phyloP scores from a whole-genome alignment of 1,140 invertebrate species.

The Drosophila ambigua region DNA sequence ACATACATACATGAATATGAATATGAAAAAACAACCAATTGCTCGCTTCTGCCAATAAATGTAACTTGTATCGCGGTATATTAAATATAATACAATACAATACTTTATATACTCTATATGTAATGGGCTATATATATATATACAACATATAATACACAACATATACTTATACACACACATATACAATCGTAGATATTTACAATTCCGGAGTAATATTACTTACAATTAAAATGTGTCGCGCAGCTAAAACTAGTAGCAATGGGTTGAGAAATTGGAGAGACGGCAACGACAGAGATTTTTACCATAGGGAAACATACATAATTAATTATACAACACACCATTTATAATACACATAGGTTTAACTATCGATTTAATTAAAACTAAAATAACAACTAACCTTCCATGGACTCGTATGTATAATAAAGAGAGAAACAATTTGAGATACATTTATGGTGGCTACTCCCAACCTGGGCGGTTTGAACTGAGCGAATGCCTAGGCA shows the following conservation, averaged over 20 bases:
- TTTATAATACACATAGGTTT: slow-evolving; percentile 58
- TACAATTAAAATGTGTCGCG: not conserved
- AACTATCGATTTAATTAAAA: slow-evolving; percentile 41
- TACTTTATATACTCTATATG: slow-evolving; percentile 8
- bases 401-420: slow-evolving; percentile 11
- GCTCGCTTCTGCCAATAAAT: slow-evolving; percentile 78
- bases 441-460: not conserved
- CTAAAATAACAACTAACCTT: slow-evolving; percentile 9
- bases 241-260: too few species aligned
- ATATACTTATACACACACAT: slow-evolving; percentile 2
- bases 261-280: too few species aligned
- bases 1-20: not conserved
- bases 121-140: slow-evolving; percentile 27
- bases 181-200: slow-evolving; percentile 36
- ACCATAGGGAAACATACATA: slow-evolving; percentile 21
- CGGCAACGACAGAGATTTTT: slow-evolving; percentile 54
- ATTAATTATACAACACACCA: slow-evolving; percentile 16
- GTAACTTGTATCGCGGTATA: slow-evolving; percentile 51
- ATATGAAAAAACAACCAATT: slow-evolving; percentile 56
- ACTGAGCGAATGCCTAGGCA: too few species aligned
- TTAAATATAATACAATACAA: slow-evolving; percentile 5
- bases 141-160: slow-evolving; percentile 18
- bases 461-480: too few species aligned
- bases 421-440: slow-evolving; percentile 22
- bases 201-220: slow-evolving; percentile 25